Evolutionary conservation across 1,140 invertebrate species (phyloP).

Genomic region (Uloborus diversus): DNA sequence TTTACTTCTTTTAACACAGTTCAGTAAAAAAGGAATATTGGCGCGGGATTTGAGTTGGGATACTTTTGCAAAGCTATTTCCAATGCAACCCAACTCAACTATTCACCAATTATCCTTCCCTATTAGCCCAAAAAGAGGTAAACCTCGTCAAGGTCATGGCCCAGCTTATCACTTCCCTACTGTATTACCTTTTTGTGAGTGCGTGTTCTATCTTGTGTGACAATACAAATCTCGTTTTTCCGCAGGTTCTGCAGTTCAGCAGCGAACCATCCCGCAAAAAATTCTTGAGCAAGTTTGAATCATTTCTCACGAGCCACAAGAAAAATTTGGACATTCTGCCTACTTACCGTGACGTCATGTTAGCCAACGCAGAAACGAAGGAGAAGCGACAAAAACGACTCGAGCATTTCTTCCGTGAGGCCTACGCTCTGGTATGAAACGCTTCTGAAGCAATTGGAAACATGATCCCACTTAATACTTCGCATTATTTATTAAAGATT

Average conservation of each 20-base stretch:
- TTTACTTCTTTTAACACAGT: too few species aligned
- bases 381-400: constrained; percentile 91
- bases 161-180: too few species aligned
- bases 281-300: constrained; percentile 87
- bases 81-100: too few species aligned
- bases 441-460: neutral
- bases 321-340: constrained; percentile 79
- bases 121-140: too few species aligned
- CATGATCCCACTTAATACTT: neutral
- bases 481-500: neutral
- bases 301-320: constrained; percentile 82
- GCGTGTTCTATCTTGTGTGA: too few species aligned
- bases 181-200: too few species aligned
- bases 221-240: too few species aligned
- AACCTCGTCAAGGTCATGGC: too few species aligned
- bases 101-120: too few species aligned
- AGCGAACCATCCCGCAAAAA: constrained; percentile 80
- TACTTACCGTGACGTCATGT: constrained; percentile 80
- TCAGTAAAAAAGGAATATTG: too few species aligned
- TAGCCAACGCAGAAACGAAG: constrained; percentile 94
- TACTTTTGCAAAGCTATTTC: too few species aligned
- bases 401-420: constrained; percentile 98
- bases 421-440: constrained; percentile 79
- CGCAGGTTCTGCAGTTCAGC: constrained; percentile 82
- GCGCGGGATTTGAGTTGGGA: too few species aligned